Conservation (phyloP, 2,113 vertebrate species). For the Corythoichthys intestinalis region DNA sequence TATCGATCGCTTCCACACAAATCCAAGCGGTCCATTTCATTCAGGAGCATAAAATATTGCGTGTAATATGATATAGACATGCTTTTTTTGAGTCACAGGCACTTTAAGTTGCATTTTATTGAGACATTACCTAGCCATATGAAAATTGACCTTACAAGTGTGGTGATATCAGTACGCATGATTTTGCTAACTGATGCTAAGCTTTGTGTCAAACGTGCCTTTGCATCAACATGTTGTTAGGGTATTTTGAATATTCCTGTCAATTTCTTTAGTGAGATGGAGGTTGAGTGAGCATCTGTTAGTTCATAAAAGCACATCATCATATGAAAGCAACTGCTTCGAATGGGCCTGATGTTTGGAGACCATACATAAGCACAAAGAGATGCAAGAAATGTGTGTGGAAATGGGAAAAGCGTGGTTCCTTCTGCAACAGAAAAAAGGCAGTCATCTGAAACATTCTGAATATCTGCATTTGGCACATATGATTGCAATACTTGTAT, state of each 20-base stretch:
- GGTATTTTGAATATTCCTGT: constrained; percentile 1
- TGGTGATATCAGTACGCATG: not conserved
- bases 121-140: not conserved
- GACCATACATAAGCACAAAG: not conserved
- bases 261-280: not conserved
- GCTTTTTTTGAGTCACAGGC: too few relatives aligned
- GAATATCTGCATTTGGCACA: not conserved
- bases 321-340: constrained; percentile 15
- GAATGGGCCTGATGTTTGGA: not conserved
- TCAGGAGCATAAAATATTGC: too few relatives aligned
- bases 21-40: too few relatives aligned
- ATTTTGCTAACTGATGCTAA: not conserved
- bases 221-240: not conserved
- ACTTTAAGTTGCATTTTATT: not conserved
- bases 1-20: too few relatives aligned
- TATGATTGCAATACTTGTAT: not conserved
- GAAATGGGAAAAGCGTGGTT: not conserved
- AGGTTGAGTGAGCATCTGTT: not conserved
- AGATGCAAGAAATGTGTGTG: not conserved
- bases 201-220: not conserved
- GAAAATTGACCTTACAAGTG: not conserved
- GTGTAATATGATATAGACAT: too few relatives aligned
- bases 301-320: constrained; percentile 3
- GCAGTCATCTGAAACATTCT: not conserved
- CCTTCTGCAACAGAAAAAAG: not conserved